These are phyloP conservation scores for Alectoris magna DNA, from an alignment of 2,797 vertebrate species.

Conservation along the genomic window DNA sequence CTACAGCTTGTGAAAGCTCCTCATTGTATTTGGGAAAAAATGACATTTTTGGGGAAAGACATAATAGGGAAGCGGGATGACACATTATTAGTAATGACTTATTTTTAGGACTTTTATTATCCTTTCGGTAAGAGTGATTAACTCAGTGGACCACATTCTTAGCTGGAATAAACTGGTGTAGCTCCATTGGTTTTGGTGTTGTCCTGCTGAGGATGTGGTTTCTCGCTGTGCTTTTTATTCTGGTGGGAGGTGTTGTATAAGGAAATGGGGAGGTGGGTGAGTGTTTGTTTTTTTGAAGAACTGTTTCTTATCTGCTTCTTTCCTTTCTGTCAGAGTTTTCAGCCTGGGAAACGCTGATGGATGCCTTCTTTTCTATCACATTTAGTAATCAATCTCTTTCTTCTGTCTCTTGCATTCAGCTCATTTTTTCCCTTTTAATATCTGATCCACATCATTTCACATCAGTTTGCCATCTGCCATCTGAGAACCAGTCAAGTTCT, in stretches of 20 bases:
- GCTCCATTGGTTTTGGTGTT: not conserved
- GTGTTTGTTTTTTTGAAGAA: conserved; percentile 16
- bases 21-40: conserved; percentile 47
- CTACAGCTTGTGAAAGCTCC: conserved; percentile 51
- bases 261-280: conserved; percentile 7
- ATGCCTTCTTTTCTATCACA: conserved; percentile 59
- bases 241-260: not conserved
- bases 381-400: conserved; percentile 78
- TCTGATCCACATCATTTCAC: conserved; percentile 81
- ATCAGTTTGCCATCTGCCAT: conserved; percentile 80
- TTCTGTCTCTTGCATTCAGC: conserved; percentile 80
- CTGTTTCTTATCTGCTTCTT: conserved; percentile 28
- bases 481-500: conserved; percentile 78
- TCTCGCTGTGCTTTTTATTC: not conserved
- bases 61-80: conserved; percentile 30
- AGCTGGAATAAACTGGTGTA: not conserved
- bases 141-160: not conserved
- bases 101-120: conserved; percentile 25
- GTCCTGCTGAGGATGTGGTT: not conserved
- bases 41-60: conserved; percentile 40
- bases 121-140: not conserved
- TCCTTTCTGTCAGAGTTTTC: conserved; percentile 56
- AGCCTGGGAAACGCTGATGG: conserved; percentile 37
- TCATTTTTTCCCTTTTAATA: conserved; percentile 76
- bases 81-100: conserved; percentile 53